phyloP scores from a whole-genome alignment of 2,113 vertebrate genomes.

The Indri indri region DNA sequence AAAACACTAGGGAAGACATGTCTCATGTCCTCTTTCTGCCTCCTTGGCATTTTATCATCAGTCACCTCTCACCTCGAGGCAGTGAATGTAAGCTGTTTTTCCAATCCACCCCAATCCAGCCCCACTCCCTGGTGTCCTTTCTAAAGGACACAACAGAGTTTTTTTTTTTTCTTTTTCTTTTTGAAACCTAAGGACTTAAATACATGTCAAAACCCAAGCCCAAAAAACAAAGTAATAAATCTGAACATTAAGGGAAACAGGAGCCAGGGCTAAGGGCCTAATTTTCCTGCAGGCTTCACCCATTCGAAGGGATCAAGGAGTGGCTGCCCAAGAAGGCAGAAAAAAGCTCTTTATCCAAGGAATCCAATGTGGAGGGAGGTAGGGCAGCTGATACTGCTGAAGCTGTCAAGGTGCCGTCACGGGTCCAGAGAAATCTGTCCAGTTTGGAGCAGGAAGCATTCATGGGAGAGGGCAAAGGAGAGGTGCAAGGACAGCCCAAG shows the following conservation, averaged over 20 bases:
- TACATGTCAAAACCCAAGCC: background rate
- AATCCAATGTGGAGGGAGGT: rapidly evolving
- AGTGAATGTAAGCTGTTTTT: background rate
- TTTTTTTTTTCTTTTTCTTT: background rate
- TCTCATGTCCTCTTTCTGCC: background rate
- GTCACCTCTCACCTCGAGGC: background rate
- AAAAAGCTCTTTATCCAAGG: background rate
- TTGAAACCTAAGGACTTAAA: background rate
- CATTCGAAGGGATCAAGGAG: background rate
- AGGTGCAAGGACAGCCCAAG: background rate
- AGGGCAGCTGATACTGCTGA: too few relatives aligned
- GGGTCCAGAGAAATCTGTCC: background rate
- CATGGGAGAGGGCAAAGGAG: background rate
- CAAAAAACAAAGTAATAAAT: background rate
- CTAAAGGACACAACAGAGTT: background rate
- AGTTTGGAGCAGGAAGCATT: background rate
- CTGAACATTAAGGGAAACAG: background rate
- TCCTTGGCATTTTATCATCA: background rate
- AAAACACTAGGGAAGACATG: background rate
- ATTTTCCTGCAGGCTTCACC: background rate
- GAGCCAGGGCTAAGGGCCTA: background rate
- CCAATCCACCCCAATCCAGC: rapidly evolving
- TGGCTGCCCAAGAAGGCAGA: background rate
- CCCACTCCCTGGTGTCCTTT: background rate
- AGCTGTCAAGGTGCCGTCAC: background rate